Percentiles rank a stretch among this genome's conserved stretches.
Evolutionary conservation across 2,113 vertebrate genomes (phyloP).

Genomic region (Alligator sinensis): DNA sequence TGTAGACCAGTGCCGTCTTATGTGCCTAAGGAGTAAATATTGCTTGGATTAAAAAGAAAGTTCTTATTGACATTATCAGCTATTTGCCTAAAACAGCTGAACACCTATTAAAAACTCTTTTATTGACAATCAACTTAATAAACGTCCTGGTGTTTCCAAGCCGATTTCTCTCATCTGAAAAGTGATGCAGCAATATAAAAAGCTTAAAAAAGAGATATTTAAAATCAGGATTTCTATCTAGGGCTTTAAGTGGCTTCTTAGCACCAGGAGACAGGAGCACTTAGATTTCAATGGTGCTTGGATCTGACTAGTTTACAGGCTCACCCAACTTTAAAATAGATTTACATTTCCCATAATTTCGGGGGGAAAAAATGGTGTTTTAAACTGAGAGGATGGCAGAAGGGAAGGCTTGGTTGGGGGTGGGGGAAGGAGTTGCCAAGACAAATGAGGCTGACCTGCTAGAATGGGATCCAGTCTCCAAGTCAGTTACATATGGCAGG

Average conservation of each 20-base stretch:
- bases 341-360: not conserved
- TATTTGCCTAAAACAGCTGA: not conserved
- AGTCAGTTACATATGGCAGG: conserved; percentile 28
- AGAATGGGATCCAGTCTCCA: conserved; percentile 16
- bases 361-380: not conserved
- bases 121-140: not conserved
- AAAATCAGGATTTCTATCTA: not conserved
- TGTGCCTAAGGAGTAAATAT: conserved; percentile 60
- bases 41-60: not conserved
- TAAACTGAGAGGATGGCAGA: not conserved
- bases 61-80: not conserved
- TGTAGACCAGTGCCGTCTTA: conserved; percentile 74
- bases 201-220: not conserved
- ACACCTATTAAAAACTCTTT: not conserved
- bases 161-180: not conserved
- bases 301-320: not conserved
- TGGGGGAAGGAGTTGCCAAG: not conserved
- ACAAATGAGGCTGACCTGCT: conserved; percentile 78
- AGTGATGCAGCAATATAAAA: not conserved
- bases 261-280: not conserved
- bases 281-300: not conserved
- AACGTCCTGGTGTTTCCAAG: not conserved
- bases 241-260: not conserved
- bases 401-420: not conserved
- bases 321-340: not conserved